These are phyloP conservation scores for Dinoponera quadriceps DNA, from an alignment of 1,140 invertebrate genomes.

Conservation along the genomic window DNA sequence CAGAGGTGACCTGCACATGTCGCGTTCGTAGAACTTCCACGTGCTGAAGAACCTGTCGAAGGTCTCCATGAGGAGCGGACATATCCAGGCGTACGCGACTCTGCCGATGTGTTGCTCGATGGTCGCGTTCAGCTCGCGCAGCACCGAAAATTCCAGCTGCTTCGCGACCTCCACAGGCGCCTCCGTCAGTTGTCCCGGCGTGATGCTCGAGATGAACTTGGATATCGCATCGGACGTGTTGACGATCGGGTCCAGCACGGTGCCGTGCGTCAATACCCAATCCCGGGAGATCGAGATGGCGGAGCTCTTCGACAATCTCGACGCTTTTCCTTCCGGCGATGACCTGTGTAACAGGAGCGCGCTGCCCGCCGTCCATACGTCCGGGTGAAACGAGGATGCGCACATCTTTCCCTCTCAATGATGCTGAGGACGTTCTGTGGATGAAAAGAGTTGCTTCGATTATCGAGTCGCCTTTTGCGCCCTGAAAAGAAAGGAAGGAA, in stretches of 20 bases:
- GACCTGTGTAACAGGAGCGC: conserved; percentile 74
- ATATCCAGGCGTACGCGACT: conserved; percentile 83
- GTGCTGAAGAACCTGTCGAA: conserved; percentile 83
- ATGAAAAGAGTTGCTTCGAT: not conserved
- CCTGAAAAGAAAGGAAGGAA: too few species aligned
- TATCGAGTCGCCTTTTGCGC: too few species aligned
- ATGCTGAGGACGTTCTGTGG: not conserved
- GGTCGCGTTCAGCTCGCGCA: conserved; percentile 5
- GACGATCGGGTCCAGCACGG: conserved; percentile 81
- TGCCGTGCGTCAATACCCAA: conserved; percentile 86
- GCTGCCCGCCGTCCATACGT: conserved; percentile 61
- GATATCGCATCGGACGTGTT: not conserved
- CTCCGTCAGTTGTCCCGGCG: conserved; percentile 64
- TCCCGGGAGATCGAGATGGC: conserved; percentile 85
- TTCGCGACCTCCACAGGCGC: conserved; percentile 38
- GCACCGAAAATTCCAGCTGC: conserved; percentile 66
- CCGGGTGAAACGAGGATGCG: too few species aligned
- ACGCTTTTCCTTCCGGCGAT: conserved; percentile 14
- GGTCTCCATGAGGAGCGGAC: conserved; percentile 84
- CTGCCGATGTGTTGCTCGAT: conserved; percentile 2
- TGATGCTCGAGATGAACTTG: conserved; percentile 38
- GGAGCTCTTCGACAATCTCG: conserved; percentile 72
- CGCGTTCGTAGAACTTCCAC: conserved; percentile 85
- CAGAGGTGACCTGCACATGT: conserved; percentile 76
- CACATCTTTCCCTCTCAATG: not conserved